Evolutionary conservation across 2,797 vertebrate species (phyloP).

Genomic region (Chaenodraco wilsoni): DNA sequence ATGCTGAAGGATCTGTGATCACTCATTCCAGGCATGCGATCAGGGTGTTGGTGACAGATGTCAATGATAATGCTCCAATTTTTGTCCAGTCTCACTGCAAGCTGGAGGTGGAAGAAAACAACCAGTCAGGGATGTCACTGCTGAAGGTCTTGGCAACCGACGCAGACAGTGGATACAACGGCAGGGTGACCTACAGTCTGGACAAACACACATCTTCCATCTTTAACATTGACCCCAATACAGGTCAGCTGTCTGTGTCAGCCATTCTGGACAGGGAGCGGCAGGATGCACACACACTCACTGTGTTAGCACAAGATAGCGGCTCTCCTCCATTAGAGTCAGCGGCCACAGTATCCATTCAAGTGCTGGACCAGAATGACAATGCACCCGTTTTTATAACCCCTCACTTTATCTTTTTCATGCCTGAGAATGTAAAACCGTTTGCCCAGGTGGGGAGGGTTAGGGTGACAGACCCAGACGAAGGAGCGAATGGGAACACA

Average conservation of each 20-base stretch:
- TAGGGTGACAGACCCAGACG: constrained; percentile 79
- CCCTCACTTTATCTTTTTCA: constrained; percentile 84
- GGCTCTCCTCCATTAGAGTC: constrained; percentile 80
- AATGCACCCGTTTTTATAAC: constrained; percentile 81
- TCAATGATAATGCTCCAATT: constrained; percentile 84
- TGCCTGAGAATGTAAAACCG: constrained; percentile 78
- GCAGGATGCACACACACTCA: constrained; percentile 69
- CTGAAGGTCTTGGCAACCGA: constrained; percentile 79
- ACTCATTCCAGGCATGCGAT: constrained; percentile 61
- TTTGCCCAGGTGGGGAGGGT: constrained; percentile 77
- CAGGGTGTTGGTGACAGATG: constrained; percentile 79
- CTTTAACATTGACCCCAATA: constrained; percentile 77
- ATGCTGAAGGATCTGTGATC: constrained; percentile 47
- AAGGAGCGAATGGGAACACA: constrained; percentile 78
- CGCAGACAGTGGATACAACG: constrained; percentile 77
- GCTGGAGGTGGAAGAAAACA: constrained; percentile 83
- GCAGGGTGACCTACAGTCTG: constrained; percentile 80
- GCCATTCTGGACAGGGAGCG: constrained; percentile 82
- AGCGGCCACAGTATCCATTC: constrained; percentile 65
- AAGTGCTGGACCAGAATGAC: constrained; percentile 85
- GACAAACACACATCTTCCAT: constrained; percentile 52
- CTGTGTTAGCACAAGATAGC: constrained; percentile 78
- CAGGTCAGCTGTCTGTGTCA: constrained; percentile 76
- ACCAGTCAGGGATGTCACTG: constrained; percentile 70
- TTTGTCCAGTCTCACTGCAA: constrained; percentile 76